These are phyloP conservation scores for Drosophila athabasca DNA, from an alignment of 1,140 invertebrate species.

Conservation along the genomic window DNA sequence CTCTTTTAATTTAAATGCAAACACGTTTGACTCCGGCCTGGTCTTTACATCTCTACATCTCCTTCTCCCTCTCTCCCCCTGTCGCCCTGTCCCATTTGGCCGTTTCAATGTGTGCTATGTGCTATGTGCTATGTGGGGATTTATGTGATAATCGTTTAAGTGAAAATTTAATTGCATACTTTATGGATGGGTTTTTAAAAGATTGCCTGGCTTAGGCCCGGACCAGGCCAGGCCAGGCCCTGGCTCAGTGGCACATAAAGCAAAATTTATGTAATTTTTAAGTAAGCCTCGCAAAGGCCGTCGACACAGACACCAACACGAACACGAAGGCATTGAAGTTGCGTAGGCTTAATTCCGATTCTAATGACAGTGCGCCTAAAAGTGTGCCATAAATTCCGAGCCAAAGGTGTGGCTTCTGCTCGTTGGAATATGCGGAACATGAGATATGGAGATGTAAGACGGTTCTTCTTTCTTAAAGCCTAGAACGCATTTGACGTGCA, in stretches of 20 bases:
- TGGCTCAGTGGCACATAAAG: constrained; percentile 56
- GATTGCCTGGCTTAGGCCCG: constrained; percentile 38
- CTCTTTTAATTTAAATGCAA: constrained; percentile 84
- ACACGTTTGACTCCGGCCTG: constrained; percentile 75
- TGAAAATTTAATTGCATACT: constrained; percentile 84
- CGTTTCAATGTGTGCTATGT: constrained; percentile 19
- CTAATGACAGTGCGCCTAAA: constrained; percentile 78
- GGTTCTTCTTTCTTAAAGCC: constrained; percentile 10
- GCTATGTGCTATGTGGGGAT: constrained; percentile 57
- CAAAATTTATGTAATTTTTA: constrained; percentile 81
- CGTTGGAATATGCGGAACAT: background rate
- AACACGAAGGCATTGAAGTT: constrained; percentile 24
- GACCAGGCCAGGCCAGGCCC: constrained; percentile 46
- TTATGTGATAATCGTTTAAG: constrained; percentile 84
- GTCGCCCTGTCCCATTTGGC: background rate
- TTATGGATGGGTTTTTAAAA: constrained; percentile 81
- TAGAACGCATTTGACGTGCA: constrained; percentile 39
- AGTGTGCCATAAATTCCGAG: constrained; percentile 71
- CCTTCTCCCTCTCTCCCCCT: constrained; percentile 9
- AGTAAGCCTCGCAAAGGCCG: constrained; percentile 66
- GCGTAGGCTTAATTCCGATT: constrained; percentile 70
- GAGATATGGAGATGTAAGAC: constrained; percentile 36
- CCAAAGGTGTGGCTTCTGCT: constrained; percentile 41
- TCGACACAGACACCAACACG: constrained; percentile 4
- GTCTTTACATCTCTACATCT: background rate